phyloP scores from a whole-genome alignment of 2,888 invertebrate species.

The Spodoptera exigua region DNA sequence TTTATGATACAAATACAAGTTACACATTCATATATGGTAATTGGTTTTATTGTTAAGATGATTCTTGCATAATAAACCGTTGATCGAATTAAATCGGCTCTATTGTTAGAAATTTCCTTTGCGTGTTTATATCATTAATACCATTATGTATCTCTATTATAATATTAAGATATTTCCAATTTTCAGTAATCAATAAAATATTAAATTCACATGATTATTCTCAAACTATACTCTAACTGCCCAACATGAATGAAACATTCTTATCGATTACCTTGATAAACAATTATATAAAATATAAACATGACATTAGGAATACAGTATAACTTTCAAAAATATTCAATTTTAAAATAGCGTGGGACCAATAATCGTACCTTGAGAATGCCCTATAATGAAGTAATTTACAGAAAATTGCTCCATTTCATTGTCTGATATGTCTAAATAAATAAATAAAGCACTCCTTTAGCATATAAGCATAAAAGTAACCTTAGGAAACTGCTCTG shows the following conservation, averaged over 20 bases:
- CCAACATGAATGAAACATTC: no score
- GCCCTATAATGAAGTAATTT: background rate
- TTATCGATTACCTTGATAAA: no score
- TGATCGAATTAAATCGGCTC: constrained; percentile 19
- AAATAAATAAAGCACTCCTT: no score
- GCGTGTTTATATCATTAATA: background rate
- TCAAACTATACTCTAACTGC: no score
- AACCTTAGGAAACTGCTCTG: no score
- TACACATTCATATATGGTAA: constrained; percentile 10
- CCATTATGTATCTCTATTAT: background rate
- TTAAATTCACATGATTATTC: no score
- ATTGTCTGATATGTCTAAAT: background rate
- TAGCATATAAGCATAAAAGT: no score
- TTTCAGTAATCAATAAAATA: no score
- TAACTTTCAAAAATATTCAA: no score
- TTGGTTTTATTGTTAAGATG: constrained; percentile 25
- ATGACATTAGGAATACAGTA: no score
- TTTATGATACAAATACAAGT: constrained; percentile 14
- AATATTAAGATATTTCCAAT: no score
- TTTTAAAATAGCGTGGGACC: background rate
- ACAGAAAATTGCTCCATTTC: background rate
- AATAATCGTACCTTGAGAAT: background rate
- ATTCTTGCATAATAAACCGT: constrained; percentile 15
- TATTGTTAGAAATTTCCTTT: constrained; percentile 9
- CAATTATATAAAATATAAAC: no score